These are phyloP conservation scores for Panagrolaimus sp. DNA, from an alignment of 1,140 invertebrate genomes.

Conservation along the genomic window DNA sequence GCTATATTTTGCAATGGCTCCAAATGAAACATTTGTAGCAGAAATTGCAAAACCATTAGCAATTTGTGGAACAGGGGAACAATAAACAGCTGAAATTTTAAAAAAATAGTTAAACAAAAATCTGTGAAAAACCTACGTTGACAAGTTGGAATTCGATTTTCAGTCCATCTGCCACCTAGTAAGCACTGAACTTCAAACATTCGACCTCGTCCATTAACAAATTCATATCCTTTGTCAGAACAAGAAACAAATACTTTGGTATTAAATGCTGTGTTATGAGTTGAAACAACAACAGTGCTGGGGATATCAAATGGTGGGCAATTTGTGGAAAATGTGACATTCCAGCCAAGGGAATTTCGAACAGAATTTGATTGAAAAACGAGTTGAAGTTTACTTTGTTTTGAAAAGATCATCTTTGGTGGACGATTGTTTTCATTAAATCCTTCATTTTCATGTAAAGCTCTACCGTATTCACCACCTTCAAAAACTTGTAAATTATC, in stretches of 20 bases:
- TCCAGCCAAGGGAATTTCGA: conserved; percentile 75
- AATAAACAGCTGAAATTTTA: conserved; percentile 77
- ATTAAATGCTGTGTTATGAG: conserved; percentile 82
- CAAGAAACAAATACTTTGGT: conserved; percentile 82
- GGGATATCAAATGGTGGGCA: conserved; percentile 78
- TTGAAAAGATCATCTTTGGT: conserved; percentile 80
- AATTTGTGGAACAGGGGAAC: conserved; percentile 90
- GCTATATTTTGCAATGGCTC: conserved; percentile 83
- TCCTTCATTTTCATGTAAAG: conserved; percentile 79
- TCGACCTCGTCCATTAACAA: conserved; percentile 67
- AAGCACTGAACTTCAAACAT: conserved; percentile 64
- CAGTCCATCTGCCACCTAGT: conserved; percentile 84
- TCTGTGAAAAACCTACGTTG: conserved; percentile 66
- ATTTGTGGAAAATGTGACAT: conserved; percentile 85
- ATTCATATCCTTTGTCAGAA: conserved; percentile 79
- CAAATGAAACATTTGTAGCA: conserved; percentile 86
- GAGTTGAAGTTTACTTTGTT: conserved; percentile 81
- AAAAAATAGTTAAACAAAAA: background rate
- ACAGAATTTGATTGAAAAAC: conserved; percentile 80
- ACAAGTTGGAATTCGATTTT: conserved; percentile 83
- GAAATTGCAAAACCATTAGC: conserved; percentile 92
- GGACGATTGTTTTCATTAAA: conserved; percentile 75
- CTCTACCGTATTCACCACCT: conserved; percentile 74
- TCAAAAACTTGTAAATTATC: conserved; percentile 81
- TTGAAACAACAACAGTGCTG: conserved; percentile 68